phyloP scores from a whole-genome alignment of 1,140 invertebrate genomes.

The Tigriopus japonicus region DNA sequence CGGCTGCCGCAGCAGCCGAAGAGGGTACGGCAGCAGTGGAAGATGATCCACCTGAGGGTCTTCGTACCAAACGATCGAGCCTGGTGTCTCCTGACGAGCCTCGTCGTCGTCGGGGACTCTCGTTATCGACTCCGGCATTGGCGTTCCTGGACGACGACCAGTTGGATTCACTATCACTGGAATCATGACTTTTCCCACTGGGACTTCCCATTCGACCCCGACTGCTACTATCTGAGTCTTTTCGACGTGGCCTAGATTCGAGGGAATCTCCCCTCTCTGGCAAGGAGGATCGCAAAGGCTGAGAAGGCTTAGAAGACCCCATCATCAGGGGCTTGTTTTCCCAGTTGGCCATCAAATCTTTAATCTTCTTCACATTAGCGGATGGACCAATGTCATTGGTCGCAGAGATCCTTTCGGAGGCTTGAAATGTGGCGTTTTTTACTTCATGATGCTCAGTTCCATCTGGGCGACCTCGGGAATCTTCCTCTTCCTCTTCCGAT shows the following conservation, averaged over 20 bases:
- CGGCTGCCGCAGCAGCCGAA: background rate
- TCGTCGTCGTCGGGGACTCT: background rate
- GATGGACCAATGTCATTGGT: background rate
- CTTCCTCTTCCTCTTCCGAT: too few relatives aligned
- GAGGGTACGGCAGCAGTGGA: background rate
- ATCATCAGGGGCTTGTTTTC: background rate
- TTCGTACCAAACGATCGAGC: conserved; percentile 6
- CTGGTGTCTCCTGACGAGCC: conserved; percentile 3
- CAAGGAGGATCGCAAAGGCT: too few relatives aligned
- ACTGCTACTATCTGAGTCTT: conserved; percentile 3
- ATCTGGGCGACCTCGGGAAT: conserved; percentile 6
- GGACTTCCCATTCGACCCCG: conserved; percentile 12
- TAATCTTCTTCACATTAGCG: background rate
- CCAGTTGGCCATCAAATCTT: conserved; percentile 6
- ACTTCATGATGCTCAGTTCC: background rate
- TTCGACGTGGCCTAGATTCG: background rate
- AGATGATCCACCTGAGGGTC: background rate
- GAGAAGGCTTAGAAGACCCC: background rate
- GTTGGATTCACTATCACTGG: conserved; percentile 3
- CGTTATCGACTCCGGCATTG: background rate
- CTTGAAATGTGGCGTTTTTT: background rate
- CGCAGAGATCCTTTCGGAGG: too few relatives aligned
- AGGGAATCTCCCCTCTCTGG: too few relatives aligned
- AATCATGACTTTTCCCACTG: conserved; percentile 8
- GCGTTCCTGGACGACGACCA: background rate